phyloP scores from a whole-genome alignment of 2,888 invertebrate species.

The Drosophila affinis region DNA sequence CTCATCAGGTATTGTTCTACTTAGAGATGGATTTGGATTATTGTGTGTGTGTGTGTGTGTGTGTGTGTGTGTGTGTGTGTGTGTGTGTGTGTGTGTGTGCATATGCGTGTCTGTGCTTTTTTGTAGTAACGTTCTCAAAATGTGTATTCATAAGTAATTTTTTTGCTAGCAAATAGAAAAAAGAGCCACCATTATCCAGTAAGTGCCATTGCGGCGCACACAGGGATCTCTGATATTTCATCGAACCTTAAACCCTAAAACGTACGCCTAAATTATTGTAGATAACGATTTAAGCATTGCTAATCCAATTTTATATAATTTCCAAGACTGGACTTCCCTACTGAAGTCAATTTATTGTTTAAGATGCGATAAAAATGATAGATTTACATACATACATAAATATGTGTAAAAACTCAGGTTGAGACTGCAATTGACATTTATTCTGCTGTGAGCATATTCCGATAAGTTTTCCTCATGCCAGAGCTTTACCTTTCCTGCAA shows the following conservation, averaged over 20 bases:
- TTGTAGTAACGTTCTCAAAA: conserved; percentile 52
- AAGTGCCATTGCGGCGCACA: conserved; percentile 61
- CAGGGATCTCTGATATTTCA: conserved; percentile 64
- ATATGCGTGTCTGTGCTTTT: not conserved
- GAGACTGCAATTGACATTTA: conserved; percentile 73
- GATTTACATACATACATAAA: not conserved
- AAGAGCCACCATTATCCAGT: conserved; percentile 60
- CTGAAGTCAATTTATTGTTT: conserved; percentile 37
- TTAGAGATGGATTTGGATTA: not conserved
- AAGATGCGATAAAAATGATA: conserved; percentile 5
- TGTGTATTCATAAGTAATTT: conserved; percentile 9
- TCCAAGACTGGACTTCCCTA: conserved; percentile 63
- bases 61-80: not conserved
- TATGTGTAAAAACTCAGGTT: conserved; percentile 63
- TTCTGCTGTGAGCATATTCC: conserved; percentile 68
- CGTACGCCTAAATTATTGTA: conserved; percentile 28
- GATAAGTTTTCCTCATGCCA: conserved; percentile 35
- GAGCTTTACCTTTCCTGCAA: conserved; percentile 13
- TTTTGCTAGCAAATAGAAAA: conserved; percentile 19
- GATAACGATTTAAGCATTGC: conserved; percentile 20
- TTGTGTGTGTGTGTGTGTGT: not conserved
- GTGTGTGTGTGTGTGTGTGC: not conserved
- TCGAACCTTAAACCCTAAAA: conserved; percentile 43
- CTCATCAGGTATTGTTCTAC: conserved; percentile 70
- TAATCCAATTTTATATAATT: conserved; percentile 55